Evolutionary conservation across 1,140 invertebrate species (phyloP).

Genomic region (Bradysia coprophila): DNA sequence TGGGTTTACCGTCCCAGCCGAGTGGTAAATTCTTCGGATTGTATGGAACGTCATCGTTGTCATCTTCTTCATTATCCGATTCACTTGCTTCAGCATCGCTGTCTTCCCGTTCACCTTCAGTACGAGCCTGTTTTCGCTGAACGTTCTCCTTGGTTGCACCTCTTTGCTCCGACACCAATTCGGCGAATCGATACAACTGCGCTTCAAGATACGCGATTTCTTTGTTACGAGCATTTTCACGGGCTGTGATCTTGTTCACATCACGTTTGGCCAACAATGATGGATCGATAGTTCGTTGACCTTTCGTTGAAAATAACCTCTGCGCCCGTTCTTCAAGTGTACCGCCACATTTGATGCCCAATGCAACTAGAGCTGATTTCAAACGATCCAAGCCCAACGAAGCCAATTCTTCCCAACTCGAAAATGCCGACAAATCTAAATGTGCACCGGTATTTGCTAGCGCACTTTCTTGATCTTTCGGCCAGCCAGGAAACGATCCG

Average conservation of each 20-base stretch:
- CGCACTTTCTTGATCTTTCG: slow-evolving; percentile 88
- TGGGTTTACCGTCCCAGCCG: slow-evolving; percentile 99
- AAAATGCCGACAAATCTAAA: slow-evolving; percentile 91
- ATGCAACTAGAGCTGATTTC: slow-evolving; percentile 91
- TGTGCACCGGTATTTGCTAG: slow-evolving; percentile 85
- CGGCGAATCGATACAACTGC: slow-evolving; percentile 73
- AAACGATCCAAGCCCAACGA: slow-evolving; percentile 91
- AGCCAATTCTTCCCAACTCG: slow-evolving; percentile 92
- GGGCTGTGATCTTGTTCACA: slow-evolving; percentile 39
- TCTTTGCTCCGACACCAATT: slow-evolving; percentile 65
- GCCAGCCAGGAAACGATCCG: slow-evolving; percentile 87
- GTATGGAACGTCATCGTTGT: slow-evolving; percentile 89
- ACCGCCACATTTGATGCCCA: slow-evolving; percentile 97
- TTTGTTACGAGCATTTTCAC: slow-evolving; percentile 54
- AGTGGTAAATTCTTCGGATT: slow-evolving; percentile 98
- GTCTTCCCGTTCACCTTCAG: slow-evolving; percentile 83
- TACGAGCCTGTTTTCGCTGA: slow-evolving; percentile 91
- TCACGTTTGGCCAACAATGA: slow-evolving; percentile 75
- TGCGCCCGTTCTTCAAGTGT: slow-evolving; percentile 94
- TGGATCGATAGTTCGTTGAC: slow-evolving; percentile 77
- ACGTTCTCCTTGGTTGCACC: slow-evolving; percentile 94
- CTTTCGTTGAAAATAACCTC: slow-evolving; percentile 88
- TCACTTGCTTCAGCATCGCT: slow-evolving; percentile 84
- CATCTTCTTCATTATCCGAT: slow-evolving; percentile 74
- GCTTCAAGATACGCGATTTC: slow-evolving; percentile 75